These are phyloP conservation scores for Drosophila mettleri DNA, from an alignment of 2,888 invertebrate species.

Conservation along the genomic window DNA sequence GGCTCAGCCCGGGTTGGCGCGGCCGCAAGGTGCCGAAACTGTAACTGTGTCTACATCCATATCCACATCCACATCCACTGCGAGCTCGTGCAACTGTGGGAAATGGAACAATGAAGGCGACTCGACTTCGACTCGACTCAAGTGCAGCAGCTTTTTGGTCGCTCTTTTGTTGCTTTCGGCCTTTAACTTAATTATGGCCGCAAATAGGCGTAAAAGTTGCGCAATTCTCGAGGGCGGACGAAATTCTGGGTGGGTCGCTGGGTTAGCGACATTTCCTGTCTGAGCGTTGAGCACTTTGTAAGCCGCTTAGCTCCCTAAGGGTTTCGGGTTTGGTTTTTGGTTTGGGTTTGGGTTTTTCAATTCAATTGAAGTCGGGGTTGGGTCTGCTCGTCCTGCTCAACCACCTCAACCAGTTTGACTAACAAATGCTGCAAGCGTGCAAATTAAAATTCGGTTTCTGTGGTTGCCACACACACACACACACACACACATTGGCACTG, in stretches of 20 bases:
- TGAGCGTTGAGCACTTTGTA: slow-evolving; percentile 68
- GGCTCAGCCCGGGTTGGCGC: neutral
- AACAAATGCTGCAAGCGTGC: slow-evolving; percentile 80
- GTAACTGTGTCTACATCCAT: slow-evolving; percentile 49
- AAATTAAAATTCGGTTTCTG: slow-evolving; percentile 81
- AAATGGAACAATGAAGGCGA: slow-evolving; percentile 41
- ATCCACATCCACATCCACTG: neutral
- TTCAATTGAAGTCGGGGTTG: slow-evolving; percentile 12
- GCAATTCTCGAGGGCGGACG: slow-evolving; percentile 54
- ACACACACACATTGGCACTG: slow-evolving; percentile 36
- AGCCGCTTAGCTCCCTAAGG: slow-evolving; percentile 74
- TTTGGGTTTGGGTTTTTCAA: slow-evolving; percentile 22
- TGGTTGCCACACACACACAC: slow-evolving; percentile 68
- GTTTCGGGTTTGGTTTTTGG: slow-evolving; percentile 2
- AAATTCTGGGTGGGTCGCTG: neutral
- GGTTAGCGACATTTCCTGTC: slow-evolving; percentile 60
- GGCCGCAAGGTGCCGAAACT: slow-evolving; percentile 75
- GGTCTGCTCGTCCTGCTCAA: slow-evolving; percentile 11
- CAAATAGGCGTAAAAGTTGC: slow-evolving; percentile 80
- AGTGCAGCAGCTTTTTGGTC: slow-evolving; percentile 67
- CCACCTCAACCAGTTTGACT: slow-evolving; percentile 64
- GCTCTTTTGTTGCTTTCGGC: slow-evolving; percentile 58
- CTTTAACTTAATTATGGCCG: slow-evolving; percentile 75
- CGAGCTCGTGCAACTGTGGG: slow-evolving; percentile 52
- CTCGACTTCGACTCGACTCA: slow-evolving; percentile 7